Base-by-base conservation (phyloP, 2,888 invertebrate genomes). In the Acanthococcus lagerstroemiae region DNA sequence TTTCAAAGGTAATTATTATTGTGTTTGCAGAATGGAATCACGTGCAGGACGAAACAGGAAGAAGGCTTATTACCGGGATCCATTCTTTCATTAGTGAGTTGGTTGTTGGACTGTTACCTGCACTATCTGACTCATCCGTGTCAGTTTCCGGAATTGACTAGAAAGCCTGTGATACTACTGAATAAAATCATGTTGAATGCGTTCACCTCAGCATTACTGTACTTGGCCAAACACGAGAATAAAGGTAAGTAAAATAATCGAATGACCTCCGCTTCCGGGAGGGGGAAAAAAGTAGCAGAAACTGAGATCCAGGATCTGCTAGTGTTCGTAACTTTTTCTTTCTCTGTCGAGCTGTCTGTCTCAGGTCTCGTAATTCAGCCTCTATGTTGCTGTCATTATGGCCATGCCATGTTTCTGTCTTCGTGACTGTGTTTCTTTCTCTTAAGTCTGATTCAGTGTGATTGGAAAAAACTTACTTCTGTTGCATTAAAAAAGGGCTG, bases 1-100 rank as follows among this genome's bases (percentile, higher is more conserved):
- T 54, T 46, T 15, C 5, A 19, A 45, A n/a, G n/a, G n/a, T n/a
- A n/a, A n/a, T n/a, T n/a, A n/a, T n/a, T 54, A 12, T 55, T 56
- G 22, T 52, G 26, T n/a, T 67, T 37, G 66, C 71, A 80, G 72
- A 76, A 78, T 21, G 82, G 82, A 9, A 80, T 83, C 63, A 83
- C 83, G 1, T 87, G 83, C 72, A 82, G 88, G 69, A 87, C 88
- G 0, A 92, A 92, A 77, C 85, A 90, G 66, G 95, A 95, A 74
- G 93, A 94, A 76, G 86, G 88, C 71, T 81, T 90, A 17, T 77
- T 90, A n/a, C 88, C 92, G 0, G 84, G 85, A 65, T 85, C 91
- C 1, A 82, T 94, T n/a, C 81, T 92, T 17, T 86, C 89, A 0
- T 82, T 91, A 48, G 85, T 88, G 1, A 79, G 85, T 71, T 92